Evolutionary conservation across 2,113 vertebrate species (phyloP), one percentile per base, ranked within the genome.

Genomic region (Perca schrenkii): DNA sequence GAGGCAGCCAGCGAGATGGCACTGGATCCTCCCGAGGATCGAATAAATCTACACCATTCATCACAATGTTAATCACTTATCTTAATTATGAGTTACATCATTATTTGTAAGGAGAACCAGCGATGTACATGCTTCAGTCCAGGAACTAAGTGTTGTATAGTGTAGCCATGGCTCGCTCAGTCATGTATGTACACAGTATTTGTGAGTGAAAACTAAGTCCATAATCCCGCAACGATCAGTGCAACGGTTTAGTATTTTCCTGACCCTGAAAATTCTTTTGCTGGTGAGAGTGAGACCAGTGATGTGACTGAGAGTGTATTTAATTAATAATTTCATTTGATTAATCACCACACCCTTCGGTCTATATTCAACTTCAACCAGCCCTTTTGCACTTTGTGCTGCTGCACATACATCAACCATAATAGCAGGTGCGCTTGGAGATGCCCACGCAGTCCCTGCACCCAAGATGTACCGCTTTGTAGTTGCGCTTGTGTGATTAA

Each of bases 1-100:
- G 43, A 85, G 74, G 52, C 61, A 50, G 71, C 19, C 40, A 16
- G 64, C 16, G 14, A 64, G 84, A 89, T 71, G 71, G 65, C 60
- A 31, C 31, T 0, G 34, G 80, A 75, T 79, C 60, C 72, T 63
- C 47, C 52, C 1, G 61, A 28, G 50, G 19, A 53, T 11, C 2
- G 21, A 65, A 25, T 21, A 25, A 54, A 67, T 52, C 56, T 50
- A 13, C 53, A 63, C 8, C 17, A 19, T 53, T 62, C 58, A n/a
- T 11, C 47, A 21, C n/a, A 62, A 16, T 52, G 21, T 36, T 64
- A 46, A 79, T 82, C 28, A 3, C 22, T 71, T 31, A 58, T 58
- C 58, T 57, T 66, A 25, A 71, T 65, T 74, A 60, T 60, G 6
- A 58, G 3, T 31, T 15, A 66, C 8, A 56, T 62, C 11, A 67